Percentiles rank a stretch among this genome's conserved stretches.
Evolutionary conservation across 2,797 vertebrate genomes (phyloP).

Genomic region (Anolis apletophallus): DNA sequence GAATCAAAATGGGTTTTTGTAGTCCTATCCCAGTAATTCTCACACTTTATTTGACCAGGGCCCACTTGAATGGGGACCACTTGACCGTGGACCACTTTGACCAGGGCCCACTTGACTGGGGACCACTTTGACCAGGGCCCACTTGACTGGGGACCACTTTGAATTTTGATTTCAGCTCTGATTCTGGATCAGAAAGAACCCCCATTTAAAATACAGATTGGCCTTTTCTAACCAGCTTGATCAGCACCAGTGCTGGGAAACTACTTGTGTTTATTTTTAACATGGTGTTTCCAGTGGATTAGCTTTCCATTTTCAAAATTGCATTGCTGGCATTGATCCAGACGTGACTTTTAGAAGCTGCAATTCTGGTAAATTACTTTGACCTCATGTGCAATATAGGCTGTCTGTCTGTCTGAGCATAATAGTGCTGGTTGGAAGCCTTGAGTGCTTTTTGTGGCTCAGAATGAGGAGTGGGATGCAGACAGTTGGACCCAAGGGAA

Average conservation of each 20-base stretch:
- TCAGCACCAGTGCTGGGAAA: background rate
- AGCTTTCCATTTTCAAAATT: background rate
- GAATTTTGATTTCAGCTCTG: background rate
- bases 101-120: no score
- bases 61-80: no score
- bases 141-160: no score
- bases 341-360: rapidly evolving
- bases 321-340: slow-evolving; percentile 4
- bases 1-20: no score
- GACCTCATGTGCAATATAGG: background rate
- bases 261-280: slow-evolving; percentile 1
- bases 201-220: background rate
- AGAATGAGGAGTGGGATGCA: background rate
- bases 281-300: background rate
- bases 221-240: background rate
- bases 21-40: no score
- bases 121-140: no score
- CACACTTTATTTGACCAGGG: no score
- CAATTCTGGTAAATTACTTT: background rate
- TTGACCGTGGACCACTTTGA: no score
- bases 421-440: background rate
- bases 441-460: rapidly evolving
- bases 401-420: background rate
- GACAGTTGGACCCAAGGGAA: background rate
- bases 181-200: background rate